These are phyloP conservation scores for Columba livia DNA, from an alignment of 2,113 vertebrate genomes.

Conservation along the genomic window DNA sequence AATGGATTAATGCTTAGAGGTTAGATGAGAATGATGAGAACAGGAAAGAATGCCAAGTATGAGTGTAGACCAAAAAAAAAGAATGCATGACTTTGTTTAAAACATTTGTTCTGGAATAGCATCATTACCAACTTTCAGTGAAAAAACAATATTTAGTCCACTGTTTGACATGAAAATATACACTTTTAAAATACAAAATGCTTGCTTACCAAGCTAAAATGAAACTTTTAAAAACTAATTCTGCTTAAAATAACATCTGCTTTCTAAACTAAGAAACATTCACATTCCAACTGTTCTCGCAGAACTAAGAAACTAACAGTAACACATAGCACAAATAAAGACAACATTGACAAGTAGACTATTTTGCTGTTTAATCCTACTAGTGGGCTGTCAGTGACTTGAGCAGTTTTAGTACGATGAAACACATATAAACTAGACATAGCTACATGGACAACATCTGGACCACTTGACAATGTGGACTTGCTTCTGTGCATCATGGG, in stretches of 20 bases:
- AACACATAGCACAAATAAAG: neutral
- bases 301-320: neutral
- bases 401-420: neutral
- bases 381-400: neutral
- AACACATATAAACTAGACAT: neutral
- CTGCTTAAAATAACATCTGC: neutral
- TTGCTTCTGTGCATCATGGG: neutral
- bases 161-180: neutral
- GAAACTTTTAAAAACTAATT: neutral
- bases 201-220: neutral
- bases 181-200: neutral
- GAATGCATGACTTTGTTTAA: neutral
- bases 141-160: neutral
- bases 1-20: constrained; percentile 58
- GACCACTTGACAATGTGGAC: neutral
- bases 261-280: neutral
- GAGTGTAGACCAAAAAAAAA: neutral
- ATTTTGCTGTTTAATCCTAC: neutral
- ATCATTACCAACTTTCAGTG: neutral
- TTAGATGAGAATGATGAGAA: constrained; percentile 36
- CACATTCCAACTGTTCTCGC: neutral
- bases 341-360: neutral
- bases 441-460: neutral
- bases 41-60: constrained; percentile 29
- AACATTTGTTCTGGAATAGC: neutral